Evolutionary conservation across 2,797 vertebrate species (phyloP).

Genomic region (Helicolenus hilgendorfi): DNA sequence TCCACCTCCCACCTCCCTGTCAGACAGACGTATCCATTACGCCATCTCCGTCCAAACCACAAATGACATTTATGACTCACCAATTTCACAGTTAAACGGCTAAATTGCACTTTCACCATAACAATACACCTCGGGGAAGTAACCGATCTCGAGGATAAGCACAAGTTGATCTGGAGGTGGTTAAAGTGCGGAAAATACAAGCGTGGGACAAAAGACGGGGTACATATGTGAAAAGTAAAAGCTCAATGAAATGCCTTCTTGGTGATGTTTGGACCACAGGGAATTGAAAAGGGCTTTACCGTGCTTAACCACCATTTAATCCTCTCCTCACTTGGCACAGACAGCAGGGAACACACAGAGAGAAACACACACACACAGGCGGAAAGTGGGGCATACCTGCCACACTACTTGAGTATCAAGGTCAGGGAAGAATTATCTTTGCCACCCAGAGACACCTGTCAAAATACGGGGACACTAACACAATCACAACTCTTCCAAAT

Average conservation of each 20-base stretch:
- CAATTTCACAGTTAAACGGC: conserved; percentile 56
- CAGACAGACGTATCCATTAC: conserved; percentile 66
- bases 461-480: conserved; percentile 70
- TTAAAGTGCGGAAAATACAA: conserved; percentile 26
- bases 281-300: conserved; percentile 50
- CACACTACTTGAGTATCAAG: conserved; percentile 61
- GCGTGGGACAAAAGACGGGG: conserved; percentile 12
- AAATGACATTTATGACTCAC: conserved; percentile 74
- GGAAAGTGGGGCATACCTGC: conserved; percentile 61
- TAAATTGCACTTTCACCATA: conserved; percentile 41
- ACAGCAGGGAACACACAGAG: conserved; percentile 48
- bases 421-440: conserved; percentile 63
- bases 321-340: conserved; percentile 40
- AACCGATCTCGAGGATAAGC: conserved; percentile 16
- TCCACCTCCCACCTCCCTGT: conserved; percentile 49
- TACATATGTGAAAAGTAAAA: conserved; percentile 27
- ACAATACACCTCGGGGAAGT: conserved; percentile 18
- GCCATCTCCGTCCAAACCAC: conserved; percentile 56
- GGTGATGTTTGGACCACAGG: conserved; percentile 38
- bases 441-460: conserved; percentile 67
- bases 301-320: conserved; percentile 56
- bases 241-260: conserved; percentile 25
- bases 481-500: conserved; percentile 78
- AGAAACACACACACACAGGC: conserved; percentile 26
- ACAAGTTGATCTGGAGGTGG: not conserved